Evolutionary conservation across 2,888 invertebrate species (phyloP).

Genomic region (Perdita meconis): DNA sequence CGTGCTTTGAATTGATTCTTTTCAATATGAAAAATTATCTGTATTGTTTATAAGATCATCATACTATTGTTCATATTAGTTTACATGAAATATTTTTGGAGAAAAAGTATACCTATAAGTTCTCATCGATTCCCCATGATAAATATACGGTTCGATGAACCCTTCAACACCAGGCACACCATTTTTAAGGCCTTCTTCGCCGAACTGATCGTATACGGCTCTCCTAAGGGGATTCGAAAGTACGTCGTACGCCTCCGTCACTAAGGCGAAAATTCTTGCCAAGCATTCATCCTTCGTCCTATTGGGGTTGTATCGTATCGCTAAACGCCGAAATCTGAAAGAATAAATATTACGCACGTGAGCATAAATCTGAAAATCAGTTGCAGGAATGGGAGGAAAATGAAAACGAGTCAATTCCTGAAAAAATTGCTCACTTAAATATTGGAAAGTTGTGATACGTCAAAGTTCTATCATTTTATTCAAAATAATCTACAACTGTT

Average conservation of each 20-base stretch:
- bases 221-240: slow-evolving; percentile 88
- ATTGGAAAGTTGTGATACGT: no score
- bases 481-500: no score
- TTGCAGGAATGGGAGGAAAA: neutral
- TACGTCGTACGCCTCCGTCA: slow-evolving; percentile 93
- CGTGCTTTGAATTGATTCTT: no score
- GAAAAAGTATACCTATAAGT: slow-evolving; percentile 87
- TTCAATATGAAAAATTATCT: no score
- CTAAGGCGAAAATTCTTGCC: slow-evolving; percentile 86
- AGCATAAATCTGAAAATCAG: neutral
- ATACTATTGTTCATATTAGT: no score
- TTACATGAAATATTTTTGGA: no score
- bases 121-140: slow-evolving; percentile 91
- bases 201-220: slow-evolving; percentile 95
- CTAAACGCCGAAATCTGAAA: slow-evolving; percentile 85
- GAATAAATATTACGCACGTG: neutral
- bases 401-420: no score
- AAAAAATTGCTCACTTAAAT: no score
- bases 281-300: slow-evolving; percentile 76
- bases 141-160: slow-evolving; percentile 90
- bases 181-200: slow-evolving; percentile 93
- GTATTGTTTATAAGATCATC: no score
- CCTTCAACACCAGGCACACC: slow-evolving; percentile 90
- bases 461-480: no score
- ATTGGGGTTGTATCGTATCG: slow-evolving; percentile 87